Percentiles rank a stretch among this genome's conserved stretches.
Evolutionary conservation across 1,140 invertebrate genomes (phyloP).

Genomic region (Zaprionus africanus): DNA sequence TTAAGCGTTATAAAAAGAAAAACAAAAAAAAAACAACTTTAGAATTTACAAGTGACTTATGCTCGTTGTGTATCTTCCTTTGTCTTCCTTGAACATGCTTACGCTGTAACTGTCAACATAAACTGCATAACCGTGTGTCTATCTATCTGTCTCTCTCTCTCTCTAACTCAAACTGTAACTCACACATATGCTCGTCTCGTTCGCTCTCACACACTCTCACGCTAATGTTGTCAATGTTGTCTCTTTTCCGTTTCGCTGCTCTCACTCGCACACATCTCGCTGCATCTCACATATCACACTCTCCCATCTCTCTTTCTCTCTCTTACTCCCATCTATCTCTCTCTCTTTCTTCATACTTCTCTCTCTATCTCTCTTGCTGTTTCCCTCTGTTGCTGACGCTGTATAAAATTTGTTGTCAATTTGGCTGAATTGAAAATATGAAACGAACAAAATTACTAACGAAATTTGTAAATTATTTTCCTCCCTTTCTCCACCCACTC

Average conservation of each 20-base stretch:
- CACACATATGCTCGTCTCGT: conserved; percentile 26
- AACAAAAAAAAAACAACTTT: not conserved
- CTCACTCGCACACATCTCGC: not conserved
- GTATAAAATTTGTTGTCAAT: conserved; percentile 55
- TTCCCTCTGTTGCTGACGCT: conserved; percentile 20
- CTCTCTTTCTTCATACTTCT: not conserved
- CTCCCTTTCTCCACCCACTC: conserved; percentile 21
- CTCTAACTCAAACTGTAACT: conserved; percentile 13
- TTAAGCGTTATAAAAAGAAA: conserved; percentile 21
- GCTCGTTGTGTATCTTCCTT: conserved; percentile 84
- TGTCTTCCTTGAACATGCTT: conserved; percentile 80
- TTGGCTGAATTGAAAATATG: conserved; percentile 55
- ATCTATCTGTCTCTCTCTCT: conserved; percentile 18
- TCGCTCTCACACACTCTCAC: conserved; percentile 22
- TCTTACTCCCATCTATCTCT: conserved; percentile 4
- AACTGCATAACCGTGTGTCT: conserved; percentile 14
- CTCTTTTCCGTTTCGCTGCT: conserved; percentile 18
- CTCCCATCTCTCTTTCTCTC: not conserved
- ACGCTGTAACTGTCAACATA: conserved; percentile 65
- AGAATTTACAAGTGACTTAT: conserved; percentile 71
- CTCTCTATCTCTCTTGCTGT: conserved; percentile 10
- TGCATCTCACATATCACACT: not conserved
- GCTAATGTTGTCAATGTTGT: conserved; percentile 31
- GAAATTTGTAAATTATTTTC: conserved; percentile 67
- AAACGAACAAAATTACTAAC: conserved; percentile 72